Conservation (phyloP, 2,113 vertebrate genomes). For the Hyla sarda region DNA sequence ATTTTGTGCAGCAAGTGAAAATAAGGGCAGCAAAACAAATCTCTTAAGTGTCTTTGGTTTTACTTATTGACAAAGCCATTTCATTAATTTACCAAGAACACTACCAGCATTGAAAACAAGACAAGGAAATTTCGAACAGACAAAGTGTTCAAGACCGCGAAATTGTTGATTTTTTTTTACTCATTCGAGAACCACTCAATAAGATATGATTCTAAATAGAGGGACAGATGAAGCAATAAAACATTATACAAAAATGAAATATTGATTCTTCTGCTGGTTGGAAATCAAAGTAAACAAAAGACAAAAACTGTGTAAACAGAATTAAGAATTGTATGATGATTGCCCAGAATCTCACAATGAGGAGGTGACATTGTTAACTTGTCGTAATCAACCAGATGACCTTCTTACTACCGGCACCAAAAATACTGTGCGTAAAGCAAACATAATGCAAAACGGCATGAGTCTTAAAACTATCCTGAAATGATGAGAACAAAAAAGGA, state of each 20-base stretch:
- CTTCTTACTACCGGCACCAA: not conserved
- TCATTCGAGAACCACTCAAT: conserved; percentile 73
- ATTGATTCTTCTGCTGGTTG: conserved; percentile 61
- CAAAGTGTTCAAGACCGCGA: conserved; percentile 69
- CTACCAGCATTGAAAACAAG: conserved; percentile 74
- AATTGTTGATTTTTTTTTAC: conserved; percentile 73
- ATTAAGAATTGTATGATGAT: not conserved
- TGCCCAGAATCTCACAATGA: not conserved
- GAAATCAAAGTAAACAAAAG: conserved; percentile 35
- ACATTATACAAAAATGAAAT: conserved; percentile 70
- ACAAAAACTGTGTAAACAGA: not conserved
- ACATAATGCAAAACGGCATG: not conserved
- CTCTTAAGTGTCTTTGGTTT: conserved; percentile 73
- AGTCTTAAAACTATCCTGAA: too few relatives aligned
- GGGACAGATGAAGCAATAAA: conserved; percentile 68
- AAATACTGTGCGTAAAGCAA: not conserved
- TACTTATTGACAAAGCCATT: conserved; percentile 78
- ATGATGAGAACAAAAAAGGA: too few relatives aligned
- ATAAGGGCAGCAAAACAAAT: conserved; percentile 70
- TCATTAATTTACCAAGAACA: conserved; percentile 77
- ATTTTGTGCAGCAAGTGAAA: conserved; percentile 79
- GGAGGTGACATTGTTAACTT: not conserved
- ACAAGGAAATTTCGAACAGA: conserved; percentile 70
- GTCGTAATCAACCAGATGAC: not conserved
- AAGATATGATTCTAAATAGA: conserved; percentile 69